Evolutionary conservation across 1,140 invertebrate genomes (phyloP).

Genomic region (Acyrthosiphon pisum): DNA sequence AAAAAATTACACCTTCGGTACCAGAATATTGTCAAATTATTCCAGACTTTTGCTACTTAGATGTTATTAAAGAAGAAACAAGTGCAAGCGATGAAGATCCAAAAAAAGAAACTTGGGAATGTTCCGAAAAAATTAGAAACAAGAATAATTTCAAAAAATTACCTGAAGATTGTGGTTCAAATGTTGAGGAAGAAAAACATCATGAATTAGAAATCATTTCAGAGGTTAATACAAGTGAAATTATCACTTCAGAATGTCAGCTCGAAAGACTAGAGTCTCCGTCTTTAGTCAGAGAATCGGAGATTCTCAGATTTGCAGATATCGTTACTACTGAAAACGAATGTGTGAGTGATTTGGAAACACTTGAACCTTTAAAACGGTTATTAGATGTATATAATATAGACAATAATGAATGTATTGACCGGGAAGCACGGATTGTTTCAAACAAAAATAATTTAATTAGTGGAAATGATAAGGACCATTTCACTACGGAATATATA

Average conservation of each 20-base stretch:
- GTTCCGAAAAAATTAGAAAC: slow-evolving; percentile 58
- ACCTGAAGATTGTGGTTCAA: slow-evolving; percentile 58
- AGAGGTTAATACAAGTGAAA: background rate
- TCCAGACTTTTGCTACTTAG: slow-evolving; percentile 59
- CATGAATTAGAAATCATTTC: background rate
- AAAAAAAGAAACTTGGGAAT: slow-evolving; percentile 58
- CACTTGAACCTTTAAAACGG: background rate
- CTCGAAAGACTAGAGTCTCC: slow-evolving; percentile 16
- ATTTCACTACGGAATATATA: background rate
- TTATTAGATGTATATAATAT: background rate
- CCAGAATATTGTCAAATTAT: slow-evolving; percentile 51
- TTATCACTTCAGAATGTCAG: background rate
- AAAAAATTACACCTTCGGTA: slow-evolving; percentile 26
- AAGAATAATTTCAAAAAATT: slow-evolving; percentile 58
- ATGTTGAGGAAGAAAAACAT: background rate
- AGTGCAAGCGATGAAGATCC: slow-evolving; percentile 60
- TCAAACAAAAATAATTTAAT: background rate
- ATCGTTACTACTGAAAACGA: background rate
- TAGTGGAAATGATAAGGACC: background rate
- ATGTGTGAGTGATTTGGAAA: background rate
- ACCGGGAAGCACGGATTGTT: background rate
- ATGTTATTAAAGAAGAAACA: slow-evolving; percentile 62
- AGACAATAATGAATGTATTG: background rate
- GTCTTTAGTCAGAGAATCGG: slow-evolving; percentile 29
- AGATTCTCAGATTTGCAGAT: background rate